phyloP scores from a whole-genome alignment of 1,140 invertebrate species.

The Calliphora vicina region DNA sequence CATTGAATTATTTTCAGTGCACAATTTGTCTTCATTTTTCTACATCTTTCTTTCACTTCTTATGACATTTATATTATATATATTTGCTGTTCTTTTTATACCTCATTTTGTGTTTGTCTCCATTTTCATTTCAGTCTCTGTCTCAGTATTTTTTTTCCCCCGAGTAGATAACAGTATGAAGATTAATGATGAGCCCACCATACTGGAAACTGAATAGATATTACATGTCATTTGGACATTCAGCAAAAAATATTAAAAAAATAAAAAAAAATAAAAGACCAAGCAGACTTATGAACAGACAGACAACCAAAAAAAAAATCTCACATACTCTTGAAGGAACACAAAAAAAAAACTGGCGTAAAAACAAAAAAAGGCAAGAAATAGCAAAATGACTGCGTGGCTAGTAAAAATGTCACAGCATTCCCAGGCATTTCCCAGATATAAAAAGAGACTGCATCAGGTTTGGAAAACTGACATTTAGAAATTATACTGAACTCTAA shows the following conservation, averaged over 20 bases:
- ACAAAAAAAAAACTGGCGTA: neutral
- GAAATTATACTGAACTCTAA: too few relatives aligned
- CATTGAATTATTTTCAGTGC: too few relatives aligned
- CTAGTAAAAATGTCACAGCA: neutral
- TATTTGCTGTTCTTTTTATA: neutral
- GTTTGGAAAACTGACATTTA: too few relatives aligned
- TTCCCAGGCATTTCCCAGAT: neutral
- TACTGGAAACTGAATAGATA: neutral
- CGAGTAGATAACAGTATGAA: slow-evolving; percentile 4
- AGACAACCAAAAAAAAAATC: neutral
- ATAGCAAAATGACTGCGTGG: neutral
- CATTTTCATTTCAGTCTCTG: neutral
- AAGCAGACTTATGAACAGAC: neutral
- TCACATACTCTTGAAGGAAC: neutral
- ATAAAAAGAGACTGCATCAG: too few relatives aligned
- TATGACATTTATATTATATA: neutral
- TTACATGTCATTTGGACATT: neutral
- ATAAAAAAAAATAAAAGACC: neutral
- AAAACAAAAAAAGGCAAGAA: too few relatives aligned
- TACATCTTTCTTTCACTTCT: neutral
- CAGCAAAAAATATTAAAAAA: neutral
- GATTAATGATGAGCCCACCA: neutral
- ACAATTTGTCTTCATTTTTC: neutral
- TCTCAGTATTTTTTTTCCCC: neutral
- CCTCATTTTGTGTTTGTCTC: neutral